phyloP scores from a whole-genome alignment of 2,797 vertebrate species.

The Smutsia temminckii region DNA sequence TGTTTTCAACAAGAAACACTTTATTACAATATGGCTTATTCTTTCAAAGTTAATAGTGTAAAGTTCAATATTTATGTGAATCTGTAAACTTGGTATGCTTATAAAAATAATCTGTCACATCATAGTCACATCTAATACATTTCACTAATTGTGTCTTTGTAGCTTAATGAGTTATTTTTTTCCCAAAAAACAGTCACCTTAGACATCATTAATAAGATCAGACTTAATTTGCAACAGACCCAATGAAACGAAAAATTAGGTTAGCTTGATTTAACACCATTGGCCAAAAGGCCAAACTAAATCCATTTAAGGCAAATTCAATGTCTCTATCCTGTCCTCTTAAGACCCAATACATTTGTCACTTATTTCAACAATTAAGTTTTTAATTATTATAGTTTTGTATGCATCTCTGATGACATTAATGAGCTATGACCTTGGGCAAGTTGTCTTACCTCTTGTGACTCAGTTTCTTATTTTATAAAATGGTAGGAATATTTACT shows the following conservation, averaged over 20 bases:
- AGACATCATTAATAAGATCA: constrained; percentile 72
- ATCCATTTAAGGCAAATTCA: not conserved
- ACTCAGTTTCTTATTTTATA: constrained; percentile 15
- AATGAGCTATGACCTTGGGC: not conserved
- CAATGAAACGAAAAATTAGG: constrained; percentile 75
- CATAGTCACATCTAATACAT: constrained; percentile 71
- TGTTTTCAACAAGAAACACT: not conserved
- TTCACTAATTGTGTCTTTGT: constrained; percentile 72
- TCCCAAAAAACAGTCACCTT: constrained; percentile 57
- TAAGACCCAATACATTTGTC: not conserved
- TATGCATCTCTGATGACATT: not conserved
- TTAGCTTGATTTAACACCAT: constrained; percentile 61
- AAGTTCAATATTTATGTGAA: constrained; percentile 56
- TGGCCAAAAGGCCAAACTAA: constrained; percentile 53
- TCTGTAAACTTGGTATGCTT: constrained; percentile 50
- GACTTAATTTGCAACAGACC: constrained; percentile 68
- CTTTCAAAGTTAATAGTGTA: constrained; percentile 37
- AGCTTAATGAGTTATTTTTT: constrained; percentile 66
- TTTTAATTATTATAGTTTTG: not conserved
- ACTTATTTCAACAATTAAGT: not conserved
- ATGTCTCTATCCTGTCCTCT: not conserved
- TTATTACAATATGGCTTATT: not conserved
- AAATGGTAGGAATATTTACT: not conserved
- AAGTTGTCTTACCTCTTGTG: not conserved
- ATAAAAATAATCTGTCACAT: constrained; percentile 69